Conservation (phyloP, 2,797 vertebrate genomes). For the Pipistrellus pipistrellus region DNA sequence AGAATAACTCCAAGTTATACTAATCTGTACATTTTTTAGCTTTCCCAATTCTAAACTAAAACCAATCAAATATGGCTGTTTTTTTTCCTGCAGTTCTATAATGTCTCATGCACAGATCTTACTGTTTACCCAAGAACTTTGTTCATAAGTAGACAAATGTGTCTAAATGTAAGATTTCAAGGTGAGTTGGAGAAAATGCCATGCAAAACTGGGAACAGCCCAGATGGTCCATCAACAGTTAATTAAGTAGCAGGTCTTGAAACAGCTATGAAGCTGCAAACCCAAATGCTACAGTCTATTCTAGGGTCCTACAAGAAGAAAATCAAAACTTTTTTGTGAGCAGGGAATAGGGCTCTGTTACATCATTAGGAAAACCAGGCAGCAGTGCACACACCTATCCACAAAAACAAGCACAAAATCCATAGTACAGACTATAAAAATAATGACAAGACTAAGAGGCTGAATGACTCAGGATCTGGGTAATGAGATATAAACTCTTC, state of each 20-base stretch:
- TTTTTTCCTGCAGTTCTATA: constrained; percentile 38
- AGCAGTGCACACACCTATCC: not conserved
- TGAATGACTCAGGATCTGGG: not conserved
- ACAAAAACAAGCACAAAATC: not conserved
- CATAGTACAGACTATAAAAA: not conserved
- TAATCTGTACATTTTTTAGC: not conserved
- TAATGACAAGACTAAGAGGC: not conserved
- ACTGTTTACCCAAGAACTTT: not conserved
- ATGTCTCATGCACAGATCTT: constrained; percentile 16
- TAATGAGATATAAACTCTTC: constrained; percentile 35
- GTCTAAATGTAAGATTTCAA: constrained; percentile 69
- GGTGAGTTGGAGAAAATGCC: constrained; percentile 78
- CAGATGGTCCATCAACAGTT: constrained; percentile 84
- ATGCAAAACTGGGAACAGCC: constrained; percentile 57
- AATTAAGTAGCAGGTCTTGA: constrained; percentile 82
- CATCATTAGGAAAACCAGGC: constrained; percentile 72
- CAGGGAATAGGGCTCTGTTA: constrained; percentile 66
- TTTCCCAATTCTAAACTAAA: constrained; percentile 47
- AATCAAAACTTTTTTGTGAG: constrained; percentile 69
- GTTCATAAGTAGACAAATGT: constrained; percentile 9
- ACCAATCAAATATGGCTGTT: not conserved
- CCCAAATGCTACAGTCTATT: constrained; percentile 65
- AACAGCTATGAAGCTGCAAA: constrained; percentile 61
- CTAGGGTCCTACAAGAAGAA: constrained; percentile 28
- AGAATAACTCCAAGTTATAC: not conserved